Percentiles rank a stretch among this genome's conserved stretches.
phyloP scores from a whole-genome alignment of 2,888 invertebrate species.

The Eurytoma adleriae region DNA sequence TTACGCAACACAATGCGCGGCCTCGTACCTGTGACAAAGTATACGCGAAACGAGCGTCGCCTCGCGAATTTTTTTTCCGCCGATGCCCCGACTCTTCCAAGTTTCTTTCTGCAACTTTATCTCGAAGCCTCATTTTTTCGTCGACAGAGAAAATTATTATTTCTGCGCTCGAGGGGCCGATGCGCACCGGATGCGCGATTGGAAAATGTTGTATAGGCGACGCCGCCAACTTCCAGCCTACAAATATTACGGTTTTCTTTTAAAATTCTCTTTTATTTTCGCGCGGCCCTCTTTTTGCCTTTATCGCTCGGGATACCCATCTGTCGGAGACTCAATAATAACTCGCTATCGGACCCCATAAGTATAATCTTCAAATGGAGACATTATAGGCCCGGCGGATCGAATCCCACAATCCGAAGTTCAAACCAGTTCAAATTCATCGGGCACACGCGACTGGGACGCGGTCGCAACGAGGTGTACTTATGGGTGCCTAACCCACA shows the following conservation, averaged over 20 bases:
- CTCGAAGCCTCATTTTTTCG: background rate
- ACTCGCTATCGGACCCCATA: background rate
- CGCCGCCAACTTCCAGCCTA: background rate
- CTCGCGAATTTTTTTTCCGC: background rate
- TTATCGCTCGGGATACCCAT: too few relatives aligned
- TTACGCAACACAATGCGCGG: background rate
- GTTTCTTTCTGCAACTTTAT: background rate
- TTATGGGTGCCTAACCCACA: background rate
- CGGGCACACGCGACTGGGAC: background rate
- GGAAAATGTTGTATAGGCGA: background rate
- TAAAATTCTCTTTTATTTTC: too few relatives aligned
- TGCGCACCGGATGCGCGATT: background rate
- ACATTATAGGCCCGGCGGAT: background rate
- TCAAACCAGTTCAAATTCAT: conserved; percentile 16
- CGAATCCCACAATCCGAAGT: background rate
- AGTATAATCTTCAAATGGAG: background rate
- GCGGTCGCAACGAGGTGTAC: background rate
- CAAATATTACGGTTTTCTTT: too few relatives aligned
- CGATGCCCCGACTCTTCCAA: background rate
- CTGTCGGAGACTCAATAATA: too few relatives aligned
- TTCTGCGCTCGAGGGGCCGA: conserved; percentile 25
- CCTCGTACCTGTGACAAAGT: background rate
- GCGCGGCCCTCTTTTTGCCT: too few relatives aligned
- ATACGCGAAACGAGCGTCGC: conserved; percentile 13
- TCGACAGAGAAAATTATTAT: conserved; percentile 23